Percentiles rank a stretch among this genome's conserved stretches.
These are phyloP conservation scores for Grus americana DNA, from an alignment of 2,113 vertebrate species.

Conservation along the genomic window DNA sequence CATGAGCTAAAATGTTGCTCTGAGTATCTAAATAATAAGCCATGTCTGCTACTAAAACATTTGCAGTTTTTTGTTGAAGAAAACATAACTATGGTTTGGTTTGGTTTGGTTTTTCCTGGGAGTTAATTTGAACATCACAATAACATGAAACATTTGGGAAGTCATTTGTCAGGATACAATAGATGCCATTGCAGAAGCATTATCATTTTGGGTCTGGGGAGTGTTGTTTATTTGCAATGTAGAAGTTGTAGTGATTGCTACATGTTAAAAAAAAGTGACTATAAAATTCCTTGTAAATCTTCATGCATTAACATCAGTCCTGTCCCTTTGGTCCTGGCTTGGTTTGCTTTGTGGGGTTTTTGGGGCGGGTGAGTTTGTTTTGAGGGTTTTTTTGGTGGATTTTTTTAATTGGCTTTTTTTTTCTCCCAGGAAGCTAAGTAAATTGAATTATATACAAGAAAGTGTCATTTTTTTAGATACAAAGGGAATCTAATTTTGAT, in stretches of 20 bases:
- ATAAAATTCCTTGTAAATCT: background rate
- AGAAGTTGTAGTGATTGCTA: background rate
- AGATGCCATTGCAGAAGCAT: background rate
- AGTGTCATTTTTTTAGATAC: background rate
- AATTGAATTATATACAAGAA: background rate
- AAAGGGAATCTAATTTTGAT: background rate
- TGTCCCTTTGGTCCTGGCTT: background rate
- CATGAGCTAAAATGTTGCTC: background rate
- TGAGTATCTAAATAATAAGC: background rate
- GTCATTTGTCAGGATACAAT: background rate
- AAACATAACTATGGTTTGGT: background rate
- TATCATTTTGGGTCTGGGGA: background rate
- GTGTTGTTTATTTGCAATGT: background rate
- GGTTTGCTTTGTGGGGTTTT: background rate
- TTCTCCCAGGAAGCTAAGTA: background rate
- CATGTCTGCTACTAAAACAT: background rate
- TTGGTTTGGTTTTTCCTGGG: background rate
- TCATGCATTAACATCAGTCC: background rate
- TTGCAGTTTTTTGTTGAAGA: background rate
- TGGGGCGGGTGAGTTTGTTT: background rate
- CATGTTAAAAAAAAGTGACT: background rate
- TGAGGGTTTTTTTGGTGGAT: rapidly evolving
- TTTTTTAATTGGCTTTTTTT: background rate
- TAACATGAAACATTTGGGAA: background rate
- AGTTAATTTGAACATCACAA: background rate